phyloP scores from a whole-genome alignment of 2,113 vertebrate genomes.

The Cochlearius cochlearius region DNA sequence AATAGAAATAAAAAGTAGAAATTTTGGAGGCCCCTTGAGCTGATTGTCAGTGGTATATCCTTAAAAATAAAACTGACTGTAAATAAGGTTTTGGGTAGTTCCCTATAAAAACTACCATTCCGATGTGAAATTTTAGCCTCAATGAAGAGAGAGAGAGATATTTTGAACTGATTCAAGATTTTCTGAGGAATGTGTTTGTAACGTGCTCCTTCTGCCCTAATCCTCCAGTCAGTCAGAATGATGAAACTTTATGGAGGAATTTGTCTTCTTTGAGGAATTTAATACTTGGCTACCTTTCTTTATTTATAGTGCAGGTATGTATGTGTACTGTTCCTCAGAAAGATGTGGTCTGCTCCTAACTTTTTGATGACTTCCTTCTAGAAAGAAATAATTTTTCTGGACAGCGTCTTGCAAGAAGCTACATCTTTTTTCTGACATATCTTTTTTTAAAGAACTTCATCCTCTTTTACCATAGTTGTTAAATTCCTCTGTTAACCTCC shows the following conservation, averaged over 20 bases:
- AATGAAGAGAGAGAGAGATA: not conserved
- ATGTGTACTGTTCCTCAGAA: not conserved
- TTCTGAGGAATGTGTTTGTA: not conserved
- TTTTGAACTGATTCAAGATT: not conserved
- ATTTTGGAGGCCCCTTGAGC: not conserved
- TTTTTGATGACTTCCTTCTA: not conserved
- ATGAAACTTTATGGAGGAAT: not conserved
- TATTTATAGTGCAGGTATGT: not conserved
- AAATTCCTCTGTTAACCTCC: not conserved
- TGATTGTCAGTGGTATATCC: not conserved
- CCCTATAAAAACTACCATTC: not conserved
- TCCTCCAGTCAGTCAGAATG: not conserved
- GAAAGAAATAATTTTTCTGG: not conserved
- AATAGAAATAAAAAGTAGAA: not conserved
- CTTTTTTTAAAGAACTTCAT: not conserved
- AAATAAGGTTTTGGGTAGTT: not conserved
- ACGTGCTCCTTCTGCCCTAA: not conserved
- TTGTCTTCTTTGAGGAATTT: not conserved
- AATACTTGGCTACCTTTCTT: not conserved
- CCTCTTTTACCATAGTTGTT: not conserved
- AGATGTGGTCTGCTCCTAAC: not conserved
- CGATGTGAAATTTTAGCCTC: not conserved
- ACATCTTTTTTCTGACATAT: not conserved
- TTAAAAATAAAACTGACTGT: not conserved
- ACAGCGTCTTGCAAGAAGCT: not conserved